Evolutionary conservation across 2,113 vertebrate species (phyloP).

Genomic region (Lota lota): DNA sequence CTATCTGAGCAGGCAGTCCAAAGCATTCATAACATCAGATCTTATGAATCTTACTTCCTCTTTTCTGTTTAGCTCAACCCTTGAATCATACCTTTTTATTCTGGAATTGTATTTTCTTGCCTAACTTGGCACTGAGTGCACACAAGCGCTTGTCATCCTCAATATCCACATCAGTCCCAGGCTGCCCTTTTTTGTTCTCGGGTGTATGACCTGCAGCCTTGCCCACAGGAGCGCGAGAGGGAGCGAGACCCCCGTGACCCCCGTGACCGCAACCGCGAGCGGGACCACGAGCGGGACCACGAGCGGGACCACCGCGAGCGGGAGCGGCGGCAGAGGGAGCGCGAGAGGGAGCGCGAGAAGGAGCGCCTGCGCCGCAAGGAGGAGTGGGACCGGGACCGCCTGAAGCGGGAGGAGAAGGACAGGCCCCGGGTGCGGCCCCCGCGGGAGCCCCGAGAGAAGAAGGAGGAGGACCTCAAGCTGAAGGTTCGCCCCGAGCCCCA

Average conservation of each 20-base stretch:
- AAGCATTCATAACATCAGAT: no score
- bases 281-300: conserved; percentile 81
- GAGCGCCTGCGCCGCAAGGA: conserved; percentile 87
- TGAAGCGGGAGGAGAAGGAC: conserved; percentile 89
- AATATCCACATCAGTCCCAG: no score
- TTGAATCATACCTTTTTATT: no score
- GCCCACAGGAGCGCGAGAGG: conserved; percentile 78
- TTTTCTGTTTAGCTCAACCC: no score
- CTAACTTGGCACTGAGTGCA: no score
- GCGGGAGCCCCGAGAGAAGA: conserved; percentile 82
- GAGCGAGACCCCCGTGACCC: conserved; percentile 34
- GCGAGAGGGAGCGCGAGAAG: conserved; percentile 85
- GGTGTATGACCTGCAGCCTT: neutral
- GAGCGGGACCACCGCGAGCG: conserved; percentile 82
- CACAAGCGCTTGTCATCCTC: no score
- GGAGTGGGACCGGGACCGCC: conserved; percentile 85
- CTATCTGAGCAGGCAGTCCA: no score
- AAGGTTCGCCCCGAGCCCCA: conserved; percentile 71
- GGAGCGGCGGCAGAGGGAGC: conserved; percentile 83
- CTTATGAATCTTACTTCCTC: no score
- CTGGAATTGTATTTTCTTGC: no score
- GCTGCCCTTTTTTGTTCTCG: neutral
- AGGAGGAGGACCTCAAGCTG: conserved; percentile 87
- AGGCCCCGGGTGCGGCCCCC: conserved; percentile 83
- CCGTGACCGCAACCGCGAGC: conserved; percentile 67